phyloP scores from a whole-genome alignment of 2,797 vertebrate genomes.

The Pseudomugil gertrudae region DNA sequence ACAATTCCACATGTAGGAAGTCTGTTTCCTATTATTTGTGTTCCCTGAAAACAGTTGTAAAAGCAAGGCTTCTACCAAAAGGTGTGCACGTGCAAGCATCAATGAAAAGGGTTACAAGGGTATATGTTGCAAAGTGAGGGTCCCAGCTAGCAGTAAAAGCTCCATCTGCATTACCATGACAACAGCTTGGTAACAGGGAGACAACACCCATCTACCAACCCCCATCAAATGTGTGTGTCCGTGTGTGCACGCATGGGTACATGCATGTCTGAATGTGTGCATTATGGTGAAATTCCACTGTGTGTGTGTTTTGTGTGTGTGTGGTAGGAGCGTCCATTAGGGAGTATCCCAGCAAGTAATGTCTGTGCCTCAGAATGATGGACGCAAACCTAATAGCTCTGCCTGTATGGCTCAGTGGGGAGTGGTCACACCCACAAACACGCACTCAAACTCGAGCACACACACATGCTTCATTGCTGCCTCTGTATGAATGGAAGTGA shows the following conservation, averaged over 20 bases:
- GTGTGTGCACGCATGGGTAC: conserved; percentile 61
- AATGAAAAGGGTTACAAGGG: conserved; percentile 26
- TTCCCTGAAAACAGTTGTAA: conserved; percentile 47
- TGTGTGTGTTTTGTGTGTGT: conserved; percentile 14
- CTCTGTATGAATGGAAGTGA: conserved; percentile 90
- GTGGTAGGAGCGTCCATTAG: conserved; percentile 52
- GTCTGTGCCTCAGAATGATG: conserved; percentile 64
- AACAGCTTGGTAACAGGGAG: conserved; percentile 76
- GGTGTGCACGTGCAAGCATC: conserved; percentile 29
- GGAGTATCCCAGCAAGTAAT: conserved; percentile 69
- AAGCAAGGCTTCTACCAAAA: conserved; percentile 48
- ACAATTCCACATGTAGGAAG: conserved; percentile 36
- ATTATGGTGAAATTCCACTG: conserved; percentile 46
- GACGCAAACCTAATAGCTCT: conserved; percentile 60
- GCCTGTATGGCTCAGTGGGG: conserved; percentile 56
- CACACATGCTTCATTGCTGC: conserved; percentile 43
- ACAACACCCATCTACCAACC: conserved; percentile 81
- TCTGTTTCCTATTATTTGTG: conserved; percentile 28
- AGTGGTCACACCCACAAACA: conserved; percentile 46
- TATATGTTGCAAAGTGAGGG: conserved; percentile 48
- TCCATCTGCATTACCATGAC: conserved; percentile 81
- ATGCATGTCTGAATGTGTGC: conserved; percentile 65
- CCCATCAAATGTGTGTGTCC: conserved; percentile 64
- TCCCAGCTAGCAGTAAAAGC: conserved; percentile 68
- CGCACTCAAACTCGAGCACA: neutral